phyloP scores from a whole-genome alignment of 2,797 vertebrate species.

The Ctenosaura bakeri region DNA sequence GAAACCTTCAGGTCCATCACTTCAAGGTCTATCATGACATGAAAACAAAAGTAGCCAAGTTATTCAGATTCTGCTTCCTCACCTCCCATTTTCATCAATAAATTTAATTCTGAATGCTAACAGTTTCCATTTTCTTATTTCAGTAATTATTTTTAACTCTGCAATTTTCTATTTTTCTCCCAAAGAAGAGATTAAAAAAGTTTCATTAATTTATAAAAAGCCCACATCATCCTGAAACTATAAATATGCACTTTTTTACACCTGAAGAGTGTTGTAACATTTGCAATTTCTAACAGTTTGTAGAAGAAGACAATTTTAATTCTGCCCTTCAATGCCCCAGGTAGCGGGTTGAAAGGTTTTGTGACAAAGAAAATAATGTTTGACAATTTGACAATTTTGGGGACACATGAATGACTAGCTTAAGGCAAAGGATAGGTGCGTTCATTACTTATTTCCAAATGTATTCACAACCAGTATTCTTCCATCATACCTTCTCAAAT shows the following conservation, averaged over 20 bases:
- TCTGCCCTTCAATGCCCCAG: conserved; percentile 38
- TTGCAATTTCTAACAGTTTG: conserved; percentile 58
- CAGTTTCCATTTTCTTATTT: conserved; percentile 43
- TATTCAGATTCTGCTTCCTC: not conserved
- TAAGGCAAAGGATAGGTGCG: conserved; percentile 5
- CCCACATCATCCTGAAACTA: conserved; percentile 49
- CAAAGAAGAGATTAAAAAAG: conserved; percentile 62
- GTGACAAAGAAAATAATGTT: conserved; percentile 16
- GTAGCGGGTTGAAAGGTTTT: conserved; percentile 48
- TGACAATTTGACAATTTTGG: conserved; percentile 30
- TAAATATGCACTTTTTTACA: conserved; percentile 63
- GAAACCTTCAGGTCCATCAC: conserved; percentile 55
- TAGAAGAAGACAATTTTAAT: conserved; percentile 65
- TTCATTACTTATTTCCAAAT: conserved; percentile 50
- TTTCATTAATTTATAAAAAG: conserved; percentile 68
- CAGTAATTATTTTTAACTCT: conserved; percentile 63
- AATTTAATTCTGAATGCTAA: conserved; percentile 58
- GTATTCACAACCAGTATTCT: not conserved
- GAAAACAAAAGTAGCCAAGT: conserved; percentile 33
- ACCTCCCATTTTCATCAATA: conserved; percentile 30
- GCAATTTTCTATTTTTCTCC: conserved; percentile 54
- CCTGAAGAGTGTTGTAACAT: conserved; percentile 24
- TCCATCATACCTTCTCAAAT: conserved; percentile 24
- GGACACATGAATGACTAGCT: conserved; percentile 43
- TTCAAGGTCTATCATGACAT: conserved; percentile 42